Evolutionary conservation across 1,140 invertebrate species (phyloP), one percentile per base, ranked within the genome.

Genomic region (Dendroctonus ponderosae): DNA sequence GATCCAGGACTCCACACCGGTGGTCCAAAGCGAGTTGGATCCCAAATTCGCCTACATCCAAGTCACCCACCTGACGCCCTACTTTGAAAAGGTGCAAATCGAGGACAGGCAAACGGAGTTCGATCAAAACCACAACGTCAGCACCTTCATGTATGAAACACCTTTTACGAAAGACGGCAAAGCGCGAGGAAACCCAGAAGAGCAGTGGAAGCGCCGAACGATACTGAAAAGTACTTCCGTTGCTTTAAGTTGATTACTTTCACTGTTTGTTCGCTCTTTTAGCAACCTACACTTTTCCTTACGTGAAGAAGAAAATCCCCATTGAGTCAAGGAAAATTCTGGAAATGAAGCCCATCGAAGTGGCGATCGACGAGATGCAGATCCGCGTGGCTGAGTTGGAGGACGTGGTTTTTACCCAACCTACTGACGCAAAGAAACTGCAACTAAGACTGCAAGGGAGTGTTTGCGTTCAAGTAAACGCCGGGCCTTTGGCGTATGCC

Each of bases 401-500:
- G 67, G 92, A 96, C 75, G 91, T 94, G 39, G 89, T 94, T 11
- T 85, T 89, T 71, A 85, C 87, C 4, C 85, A 88, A 69, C 85
- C 89, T 12, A 87, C 89, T 0, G 94, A 97, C 80, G 84, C 91
- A 0, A 96, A 95, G 78, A 94, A 93, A 78, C 77, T 97, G 37
- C 94, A 97, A 79, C 82, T 97, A 5, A 86, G 89, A 70, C 82
- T 97, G 38, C 93, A 96, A 82, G 92, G 93, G 63, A 91, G 89
- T 76, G 89, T 97, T 65, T 94, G 92, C 76, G 92, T 95, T 7
- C 93, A 94, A 78, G 94, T 97, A 0, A 95, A 97, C 82, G 93
- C 93, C n/a, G 95, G 95, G 39, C 95, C 95, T 2, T 79, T 97
- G 51, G 93, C 93, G 4, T 97, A 97, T 80, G 94, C 94, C 0